Evolutionary conservation across 2,888 invertebrate genomes (phyloP).

Genomic region (Muscina levida): DNA sequence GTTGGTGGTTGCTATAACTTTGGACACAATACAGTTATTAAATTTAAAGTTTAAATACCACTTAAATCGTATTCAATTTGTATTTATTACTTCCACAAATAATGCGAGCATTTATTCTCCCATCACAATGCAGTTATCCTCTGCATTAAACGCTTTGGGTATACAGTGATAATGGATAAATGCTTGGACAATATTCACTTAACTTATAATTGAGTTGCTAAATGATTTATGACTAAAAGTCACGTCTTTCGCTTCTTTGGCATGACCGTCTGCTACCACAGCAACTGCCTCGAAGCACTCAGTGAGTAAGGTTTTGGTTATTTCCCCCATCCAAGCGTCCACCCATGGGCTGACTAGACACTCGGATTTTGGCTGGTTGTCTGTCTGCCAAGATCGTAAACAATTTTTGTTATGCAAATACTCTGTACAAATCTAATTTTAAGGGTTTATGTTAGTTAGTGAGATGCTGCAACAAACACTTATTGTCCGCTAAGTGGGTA

Average conservation of each 20-base stretch:
- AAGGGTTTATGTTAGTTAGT: background rate
- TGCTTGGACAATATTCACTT: conserved; percentile 12
- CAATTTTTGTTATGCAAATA: conserved; percentile 30
- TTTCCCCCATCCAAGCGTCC: background rate
- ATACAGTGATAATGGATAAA: background rate
- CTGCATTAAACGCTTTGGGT: background rate
- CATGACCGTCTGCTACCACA: background rate
- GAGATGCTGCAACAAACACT: background rate
- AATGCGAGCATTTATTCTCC: background rate
- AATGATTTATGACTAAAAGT: conserved; percentile 54
- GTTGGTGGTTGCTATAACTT: background rate
- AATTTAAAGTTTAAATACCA: conserved; percentile 14
- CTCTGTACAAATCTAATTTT: background rate
- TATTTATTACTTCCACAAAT: conserved; percentile 6
- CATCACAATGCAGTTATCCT: background rate
- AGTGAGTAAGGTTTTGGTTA: background rate
- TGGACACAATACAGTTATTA: conserved; percentile 6
- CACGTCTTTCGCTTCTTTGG: conserved; percentile 26
- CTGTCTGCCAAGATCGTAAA: conserved; percentile 21
- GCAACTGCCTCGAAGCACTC: conserved; percentile 1
- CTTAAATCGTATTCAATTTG: background rate
- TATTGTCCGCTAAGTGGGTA: background rate
- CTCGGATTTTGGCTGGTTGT: background rate
- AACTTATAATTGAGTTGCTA: conserved; percentile 45
- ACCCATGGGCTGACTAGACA: background rate